Evolutionary conservation across 1,140 invertebrate species (phyloP).

Genomic region (Diploscapter pachys): DNA sequence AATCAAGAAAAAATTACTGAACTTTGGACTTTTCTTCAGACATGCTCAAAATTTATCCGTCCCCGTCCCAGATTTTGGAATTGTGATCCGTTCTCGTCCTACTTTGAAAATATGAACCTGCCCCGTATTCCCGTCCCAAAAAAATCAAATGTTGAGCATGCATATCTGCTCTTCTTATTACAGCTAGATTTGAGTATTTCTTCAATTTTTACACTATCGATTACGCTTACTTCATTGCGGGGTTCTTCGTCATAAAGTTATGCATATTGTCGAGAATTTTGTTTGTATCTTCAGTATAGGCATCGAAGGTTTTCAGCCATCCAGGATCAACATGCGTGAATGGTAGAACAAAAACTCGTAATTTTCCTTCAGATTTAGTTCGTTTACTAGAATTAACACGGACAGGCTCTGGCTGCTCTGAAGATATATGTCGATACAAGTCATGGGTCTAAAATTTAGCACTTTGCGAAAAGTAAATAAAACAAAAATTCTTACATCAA

Average conservation of each 20-base stretch:
- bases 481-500: conserved; percentile 13
- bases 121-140: too few species aligned
- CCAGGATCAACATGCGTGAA: conserved; percentile 85
- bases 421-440: conserved; percentile 21
- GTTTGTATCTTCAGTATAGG: conserved; percentile 80
- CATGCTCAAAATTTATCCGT: too few species aligned
- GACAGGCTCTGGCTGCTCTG: background rate
- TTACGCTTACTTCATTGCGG: conserved; percentile 65
- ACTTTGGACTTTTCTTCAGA: too few species aligned
- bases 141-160: too few species aligned
- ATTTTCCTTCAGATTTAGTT: conserved; percentile 64
- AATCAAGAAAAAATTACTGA: too few species aligned
- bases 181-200: too few species aligned
- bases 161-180: too few species aligned
- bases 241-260: conserved; percentile 75
- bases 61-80: too few species aligned
- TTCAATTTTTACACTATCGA: too few species aligned
- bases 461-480: background rate
- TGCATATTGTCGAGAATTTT: conserved; percentile 87
- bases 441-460: conserved; percentile 23
- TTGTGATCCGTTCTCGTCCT: too few species aligned
- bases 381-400: background rate
- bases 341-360: conserved; percentile 90
- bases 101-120: too few species aligned
- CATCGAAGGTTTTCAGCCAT: conserved; percentile 91